Conservation (phyloP, 64 coral and sea anemone genomes). For the Montipora foliosa region DNA sequence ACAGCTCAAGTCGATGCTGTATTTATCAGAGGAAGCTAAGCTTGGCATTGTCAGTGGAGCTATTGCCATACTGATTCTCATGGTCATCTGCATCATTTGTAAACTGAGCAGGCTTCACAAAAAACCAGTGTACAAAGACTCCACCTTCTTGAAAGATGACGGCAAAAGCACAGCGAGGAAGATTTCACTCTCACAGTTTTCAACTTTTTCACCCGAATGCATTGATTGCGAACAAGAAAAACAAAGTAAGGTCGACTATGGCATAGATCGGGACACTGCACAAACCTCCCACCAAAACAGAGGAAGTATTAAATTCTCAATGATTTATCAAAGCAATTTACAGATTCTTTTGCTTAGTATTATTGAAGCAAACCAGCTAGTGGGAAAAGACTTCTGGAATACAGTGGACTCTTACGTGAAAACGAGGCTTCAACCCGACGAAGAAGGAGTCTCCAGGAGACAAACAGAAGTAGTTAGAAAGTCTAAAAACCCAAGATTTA, state of each 20-base stretch:
- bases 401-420: constrained; percentile 88
- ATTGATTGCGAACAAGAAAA: constrained; percentile 71
- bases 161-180: constrained; percentile 21
- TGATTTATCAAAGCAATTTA: constrained; percentile 62
- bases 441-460: constrained; percentile 55
- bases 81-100: constrained; percentile 94
- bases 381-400: constrained; percentile 96
- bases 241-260: background rate
- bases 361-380: constrained; percentile 74
- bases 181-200: constrained; percentile 15
- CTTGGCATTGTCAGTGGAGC: constrained; percentile 90
- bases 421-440: constrained; percentile 65
- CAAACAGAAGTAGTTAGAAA: constrained; percentile 69
- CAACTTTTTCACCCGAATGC: constrained; percentile 52
- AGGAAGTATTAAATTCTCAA: constrained; percentile 81
- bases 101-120: constrained; percentile 79
- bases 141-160: background rate
- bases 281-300: constrained; percentile 58
- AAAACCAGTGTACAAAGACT: constrained; percentile 46
- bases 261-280: constrained; percentile 29
- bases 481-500: constrained; percentile 69
- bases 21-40: constrained; percentile 87
- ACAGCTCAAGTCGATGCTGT: constrained; percentile 47
- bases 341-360: constrained; percentile 70
- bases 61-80: constrained; percentile 78